Conservation (phyloP, 2,113 vertebrate species). For the Murina feae region DNA sequence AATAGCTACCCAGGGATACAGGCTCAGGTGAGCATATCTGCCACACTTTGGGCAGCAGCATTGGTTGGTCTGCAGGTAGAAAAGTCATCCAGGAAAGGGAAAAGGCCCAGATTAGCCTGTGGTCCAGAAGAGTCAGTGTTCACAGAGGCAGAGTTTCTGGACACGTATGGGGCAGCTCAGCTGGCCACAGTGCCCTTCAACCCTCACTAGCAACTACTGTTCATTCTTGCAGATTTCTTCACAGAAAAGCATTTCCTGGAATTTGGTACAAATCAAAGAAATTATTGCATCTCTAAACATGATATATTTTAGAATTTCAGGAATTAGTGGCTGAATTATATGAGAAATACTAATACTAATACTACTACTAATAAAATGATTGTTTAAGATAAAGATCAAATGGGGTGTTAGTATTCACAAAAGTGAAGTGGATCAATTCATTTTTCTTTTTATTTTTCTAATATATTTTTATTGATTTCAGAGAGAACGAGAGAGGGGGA, state of each 20-base stretch:
- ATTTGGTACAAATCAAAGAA: not conserved
- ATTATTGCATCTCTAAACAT: not conserved
- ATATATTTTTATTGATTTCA: no score
- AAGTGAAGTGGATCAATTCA: no score
- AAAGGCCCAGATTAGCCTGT: not conserved
- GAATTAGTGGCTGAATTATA: not conserved
- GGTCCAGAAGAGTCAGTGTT: rapidly evolving
- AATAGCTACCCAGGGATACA: not conserved
- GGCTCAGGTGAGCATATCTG: not conserved
- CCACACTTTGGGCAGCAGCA: not conserved
- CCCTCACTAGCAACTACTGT: not conserved
- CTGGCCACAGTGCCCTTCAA: rapidly evolving
- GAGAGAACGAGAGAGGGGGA: no score
- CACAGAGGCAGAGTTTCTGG: no score
- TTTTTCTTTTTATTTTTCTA: no score
- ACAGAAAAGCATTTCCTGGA: not conserved
- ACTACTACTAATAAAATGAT: no score
- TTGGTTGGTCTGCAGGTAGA: not conserved
- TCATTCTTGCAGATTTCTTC: not conserved
- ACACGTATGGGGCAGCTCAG: rapidly evolving
- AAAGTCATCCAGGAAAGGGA: not conserved
- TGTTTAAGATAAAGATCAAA: rapidly evolving
- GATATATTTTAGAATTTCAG: not conserved
- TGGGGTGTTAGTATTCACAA: not conserved
- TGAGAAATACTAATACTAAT: not conserved